Evolutionary conservation across 2,797 vertebrate genomes (phyloP).

Genomic region (Falco concolor): DNA sequence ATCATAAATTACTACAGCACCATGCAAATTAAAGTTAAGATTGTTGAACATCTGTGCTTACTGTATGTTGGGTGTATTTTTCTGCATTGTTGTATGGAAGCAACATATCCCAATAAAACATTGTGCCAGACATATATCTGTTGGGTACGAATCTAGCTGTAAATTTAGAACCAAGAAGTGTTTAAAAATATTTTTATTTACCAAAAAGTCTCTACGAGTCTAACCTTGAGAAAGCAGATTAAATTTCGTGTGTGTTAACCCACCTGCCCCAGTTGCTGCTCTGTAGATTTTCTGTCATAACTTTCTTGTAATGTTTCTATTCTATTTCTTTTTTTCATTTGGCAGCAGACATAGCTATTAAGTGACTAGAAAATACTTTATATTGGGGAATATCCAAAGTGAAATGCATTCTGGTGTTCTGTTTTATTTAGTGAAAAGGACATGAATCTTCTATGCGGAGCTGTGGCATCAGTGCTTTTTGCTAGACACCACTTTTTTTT

Average conservation of each 20-base stretch:
- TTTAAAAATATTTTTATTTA: neutral
- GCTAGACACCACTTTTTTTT: neutral
- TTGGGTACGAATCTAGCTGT: neutral
- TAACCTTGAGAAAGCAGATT: neutral
- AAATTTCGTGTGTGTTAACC: neutral
- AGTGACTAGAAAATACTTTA: neutral
- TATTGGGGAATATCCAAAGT: neutral
- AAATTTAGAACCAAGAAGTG: neutral
- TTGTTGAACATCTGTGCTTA: fast-evolving
- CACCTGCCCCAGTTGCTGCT: neutral
- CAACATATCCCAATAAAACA: neutral
- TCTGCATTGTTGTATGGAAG: neutral
- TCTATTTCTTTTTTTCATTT: neutral
- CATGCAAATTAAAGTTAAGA: neutral
- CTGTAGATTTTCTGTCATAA: neutral
- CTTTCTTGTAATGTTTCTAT: neutral
- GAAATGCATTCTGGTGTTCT: neutral
- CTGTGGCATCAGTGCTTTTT: neutral
- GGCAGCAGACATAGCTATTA: neutral
- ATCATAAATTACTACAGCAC: neutral
- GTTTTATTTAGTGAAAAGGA: neutral
- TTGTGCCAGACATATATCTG: neutral
- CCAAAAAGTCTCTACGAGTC: neutral
- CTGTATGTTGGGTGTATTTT: neutral
- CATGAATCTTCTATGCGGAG: neutral